These are phyloP conservation scores for Tholera decimalis DNA, from an alignment of 2,888 invertebrate species.

Conservation along the genomic window DNA sequence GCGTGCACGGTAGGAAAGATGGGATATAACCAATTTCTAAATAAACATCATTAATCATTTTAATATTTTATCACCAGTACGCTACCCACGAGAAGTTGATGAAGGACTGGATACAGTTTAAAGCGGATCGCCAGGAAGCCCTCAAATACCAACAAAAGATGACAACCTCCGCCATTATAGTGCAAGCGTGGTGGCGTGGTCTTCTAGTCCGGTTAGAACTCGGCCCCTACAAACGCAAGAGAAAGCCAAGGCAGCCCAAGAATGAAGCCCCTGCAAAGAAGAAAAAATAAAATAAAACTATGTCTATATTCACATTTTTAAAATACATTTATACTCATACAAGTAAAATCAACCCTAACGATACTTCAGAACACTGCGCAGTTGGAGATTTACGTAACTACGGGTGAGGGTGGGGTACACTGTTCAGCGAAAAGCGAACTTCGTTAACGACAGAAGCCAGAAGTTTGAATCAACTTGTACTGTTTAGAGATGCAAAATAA, in stretches of 20 bases:
- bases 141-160: constrained; percentile 77
- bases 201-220: constrained; percentile 52
- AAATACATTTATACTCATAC: no score
- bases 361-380: no score
- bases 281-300: constrained; percentile 13
- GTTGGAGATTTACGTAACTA: no score
- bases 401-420: no score
- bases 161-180: constrained; percentile 79
- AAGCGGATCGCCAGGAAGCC: constrained; percentile 78
- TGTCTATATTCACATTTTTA: background rate
- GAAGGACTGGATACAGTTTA: constrained; percentile 81
- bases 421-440: no score
- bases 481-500: no score
- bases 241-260: background rate
- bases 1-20: no score
- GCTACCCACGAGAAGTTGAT: constrained; percentile 75
- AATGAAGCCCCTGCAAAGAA: background rate
- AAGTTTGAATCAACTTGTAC: no score
- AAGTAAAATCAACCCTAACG: no score
- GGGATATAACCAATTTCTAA: no score
- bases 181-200: constrained; percentile 87
- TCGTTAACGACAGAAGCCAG: no score
- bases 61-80: constrained; percentile 67
- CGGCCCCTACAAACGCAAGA: constrained; percentile 51
- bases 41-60: no score